Evolutionary conservation across 2,888 invertebrate species (phyloP).

Genomic region (Rapana venosa): DNA sequence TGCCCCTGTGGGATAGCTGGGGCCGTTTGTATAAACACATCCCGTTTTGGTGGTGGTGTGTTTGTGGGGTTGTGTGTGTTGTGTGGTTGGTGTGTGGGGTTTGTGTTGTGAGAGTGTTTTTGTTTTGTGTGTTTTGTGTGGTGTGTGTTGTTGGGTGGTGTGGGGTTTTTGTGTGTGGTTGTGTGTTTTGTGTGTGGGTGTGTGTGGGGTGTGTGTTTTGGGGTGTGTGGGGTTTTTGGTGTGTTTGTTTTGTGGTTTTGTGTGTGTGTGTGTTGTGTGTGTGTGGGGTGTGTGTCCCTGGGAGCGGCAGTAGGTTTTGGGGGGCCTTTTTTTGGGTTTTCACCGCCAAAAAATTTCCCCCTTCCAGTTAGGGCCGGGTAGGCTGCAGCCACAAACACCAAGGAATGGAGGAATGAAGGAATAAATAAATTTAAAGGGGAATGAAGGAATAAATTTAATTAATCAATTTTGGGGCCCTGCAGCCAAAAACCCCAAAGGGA

Average conservation of each 20-base stretch:
- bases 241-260: background rate
- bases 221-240: too few species aligned
- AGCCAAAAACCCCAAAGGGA: too few species aligned
- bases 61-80: too few species aligned
- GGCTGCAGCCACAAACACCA: conserved; percentile 55
- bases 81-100: too few species aligned
- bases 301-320: conserved; percentile 85
- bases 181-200: background rate
- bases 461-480: too few species aligned
- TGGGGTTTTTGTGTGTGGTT: background rate
- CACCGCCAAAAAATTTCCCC: conserved; percentile 79
- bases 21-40: background rate
- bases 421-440: too few species aligned
- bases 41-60: too few species aligned
- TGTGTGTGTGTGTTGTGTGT: background rate
- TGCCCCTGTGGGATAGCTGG: background rate
- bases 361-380: conserved; percentile 83
- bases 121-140: background rate
- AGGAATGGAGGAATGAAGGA: background rate
- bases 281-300: conserved; percentile 79
- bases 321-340: conserved; percentile 84
- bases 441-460: too few species aligned
- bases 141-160: conserved; percentile 13
- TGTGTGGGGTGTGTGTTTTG: background rate
- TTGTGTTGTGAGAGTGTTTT: too few species aligned